Conservation (phyloP, 2,113 vertebrate species). For the Petaurus breviceps region DNA sequence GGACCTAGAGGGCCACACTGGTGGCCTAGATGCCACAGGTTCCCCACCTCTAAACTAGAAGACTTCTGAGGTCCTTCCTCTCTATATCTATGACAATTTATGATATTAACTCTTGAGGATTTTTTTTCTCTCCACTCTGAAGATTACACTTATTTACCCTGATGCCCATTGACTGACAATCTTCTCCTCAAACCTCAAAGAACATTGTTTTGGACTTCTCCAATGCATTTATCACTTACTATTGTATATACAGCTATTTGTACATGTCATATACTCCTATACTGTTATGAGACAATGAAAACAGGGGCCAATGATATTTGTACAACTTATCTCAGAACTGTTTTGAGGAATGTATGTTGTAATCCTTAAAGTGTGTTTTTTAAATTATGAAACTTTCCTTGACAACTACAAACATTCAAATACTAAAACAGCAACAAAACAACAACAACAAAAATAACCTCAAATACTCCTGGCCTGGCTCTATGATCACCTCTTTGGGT, state of each 20-base stretch:
- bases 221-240: background rate
- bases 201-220: background rate
- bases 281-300: background rate
- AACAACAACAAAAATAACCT: background rate
- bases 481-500: background rate
- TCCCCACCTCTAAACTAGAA: too few species aligned
- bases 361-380: background rate
- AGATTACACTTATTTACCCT: background rate
- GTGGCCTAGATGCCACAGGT: too few species aligned
- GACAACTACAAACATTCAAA: background rate
- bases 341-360: background rate
- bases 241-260: background rate
- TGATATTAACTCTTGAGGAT: background rate
- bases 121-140: background rate
- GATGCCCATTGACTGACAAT: background rate
- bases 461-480: too few species aligned
- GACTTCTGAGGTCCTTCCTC: background rate
- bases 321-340: background rate
- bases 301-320: background rate
- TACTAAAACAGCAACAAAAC: background rate
- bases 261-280: background rate
- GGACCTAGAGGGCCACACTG: too few species aligned
- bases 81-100: background rate
- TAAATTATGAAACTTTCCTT: background rate
- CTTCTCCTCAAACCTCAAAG: background rate